Base-by-base conservation (phyloP, 2,888 invertebrate species). In the Eupithecia tripunctaria region DNA sequence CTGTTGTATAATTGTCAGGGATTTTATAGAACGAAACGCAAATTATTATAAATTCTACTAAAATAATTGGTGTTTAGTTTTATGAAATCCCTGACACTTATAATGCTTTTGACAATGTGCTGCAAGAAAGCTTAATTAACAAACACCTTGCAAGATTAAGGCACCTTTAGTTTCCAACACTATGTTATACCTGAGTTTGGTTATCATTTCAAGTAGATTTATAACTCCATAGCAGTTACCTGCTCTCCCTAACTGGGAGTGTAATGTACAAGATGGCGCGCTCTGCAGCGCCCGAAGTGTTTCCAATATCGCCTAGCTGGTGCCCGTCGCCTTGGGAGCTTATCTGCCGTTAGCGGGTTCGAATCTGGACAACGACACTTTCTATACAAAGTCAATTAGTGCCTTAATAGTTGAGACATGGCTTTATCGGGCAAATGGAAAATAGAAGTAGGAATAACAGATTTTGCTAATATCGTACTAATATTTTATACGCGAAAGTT, bases 271-370 rank as follows among this genome's bases (percentile, higher is more conserved):
- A n/a, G n/a, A 66, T 21, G 29, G 38, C 66, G 56, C 25, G 5
- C 56, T 2, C 56, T 7, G 59, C 27, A 29, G 56, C 56, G 32
- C 60, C 66, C 43, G 25, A 71, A 66, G 70, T 71, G 60, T 71
- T 66, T 51, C 25, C 59, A 66, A 66, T 43, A 43, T 60, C 41
- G 66, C 66, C 66, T 66, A 14, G 36, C 43, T 29, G 29, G 29
- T 29, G 60, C 60, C 18, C 14, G 12, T 60, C 29, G 29, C 60
- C 18, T 27, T 51, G n/a, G 21, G 47, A 21, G 47, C 47, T 29
- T 29, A 29, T 60, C 60, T 60, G 29, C 29, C 60, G 27, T 60
- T 60, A 29, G 29, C 60, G 29, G 29, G 29, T 29, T 60, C 60
- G 29, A 29, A 60, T 51, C 51, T 12, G 21, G 51, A 51, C 21